These are phyloP conservation scores for Schizotus pectinicornis DNA, from an alignment of 2,888 invertebrate genomes.

Conservation along the genomic window DNA sequence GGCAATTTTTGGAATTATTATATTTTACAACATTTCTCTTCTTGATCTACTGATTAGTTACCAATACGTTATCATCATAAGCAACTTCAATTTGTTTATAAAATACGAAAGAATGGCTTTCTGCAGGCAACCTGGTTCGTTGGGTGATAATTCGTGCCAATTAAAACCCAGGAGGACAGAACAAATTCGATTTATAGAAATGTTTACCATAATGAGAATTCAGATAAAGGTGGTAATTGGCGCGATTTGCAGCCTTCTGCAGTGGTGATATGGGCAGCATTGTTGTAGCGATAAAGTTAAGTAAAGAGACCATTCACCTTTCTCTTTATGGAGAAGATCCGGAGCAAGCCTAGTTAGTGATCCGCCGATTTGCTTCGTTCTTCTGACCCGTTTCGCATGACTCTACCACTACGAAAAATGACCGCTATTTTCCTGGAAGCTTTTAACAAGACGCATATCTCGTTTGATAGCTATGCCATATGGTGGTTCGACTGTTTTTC, in stretches of 20 bases:
- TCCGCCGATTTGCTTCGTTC: conserved; percentile 20
- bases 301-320: conserved; percentile 31
- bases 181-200: conserved; percentile 38
- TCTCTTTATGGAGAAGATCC: conserved; percentile 31
- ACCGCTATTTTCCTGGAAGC: no score
- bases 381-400: conserved; percentile 6
- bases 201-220: conserved; percentile 39
- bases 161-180: conserved; percentile 27
- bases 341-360: conserved; percentile 17
- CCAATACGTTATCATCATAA: no score
- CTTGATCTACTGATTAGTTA: no score
- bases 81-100: no score
- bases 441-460: no score
- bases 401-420: conserved; percentile 7
- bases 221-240: conserved; percentile 48
- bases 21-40: no score
- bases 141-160: conserved; percentile 30
- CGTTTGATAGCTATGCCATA: no score
- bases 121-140: no score
- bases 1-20: no score
- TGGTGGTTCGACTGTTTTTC: no score
- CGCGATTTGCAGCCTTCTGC: conserved; percentile 41
- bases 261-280: conserved; percentile 38
- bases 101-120: no score
- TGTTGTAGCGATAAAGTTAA: conserved; percentile 24